Conservation (phyloP, 2,113 vertebrate genomes). For the Regulus satrapa region DNA sequence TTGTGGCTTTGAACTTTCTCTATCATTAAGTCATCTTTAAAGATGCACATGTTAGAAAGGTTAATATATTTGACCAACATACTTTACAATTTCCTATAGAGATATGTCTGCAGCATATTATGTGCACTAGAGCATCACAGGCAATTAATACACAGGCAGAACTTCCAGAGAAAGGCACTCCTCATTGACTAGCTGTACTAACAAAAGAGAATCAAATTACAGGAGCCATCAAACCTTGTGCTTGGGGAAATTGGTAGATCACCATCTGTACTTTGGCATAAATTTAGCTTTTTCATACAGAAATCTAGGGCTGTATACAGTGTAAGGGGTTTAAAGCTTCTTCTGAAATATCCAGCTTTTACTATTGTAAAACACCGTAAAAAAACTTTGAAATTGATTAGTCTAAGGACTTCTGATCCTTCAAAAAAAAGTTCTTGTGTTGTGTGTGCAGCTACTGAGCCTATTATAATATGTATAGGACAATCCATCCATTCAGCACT, state of each 20-base stretch:
- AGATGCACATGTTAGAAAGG: background rate
- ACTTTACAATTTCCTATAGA: background rate
- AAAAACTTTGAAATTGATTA: background rate
- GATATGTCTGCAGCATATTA: background rate
- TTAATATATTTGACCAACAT: background rate
- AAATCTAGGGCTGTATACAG: background rate
- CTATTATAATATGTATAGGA: background rate
- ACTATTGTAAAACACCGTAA: background rate
- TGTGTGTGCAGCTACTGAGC: background rate
- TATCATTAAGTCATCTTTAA: background rate
- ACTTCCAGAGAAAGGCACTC: slow-evolving; percentile 6
- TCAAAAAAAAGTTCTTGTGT: background rate
- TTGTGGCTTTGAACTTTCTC: background rate
- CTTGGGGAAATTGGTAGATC: background rate
- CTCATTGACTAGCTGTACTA: background rate
- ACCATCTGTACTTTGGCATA: background rate
- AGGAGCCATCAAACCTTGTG: background rate
- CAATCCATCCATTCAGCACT: background rate
- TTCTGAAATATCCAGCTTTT: background rate
- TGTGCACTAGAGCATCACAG: background rate
- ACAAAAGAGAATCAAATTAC: background rate
- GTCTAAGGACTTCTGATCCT: background rate
- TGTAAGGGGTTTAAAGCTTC: background rate
- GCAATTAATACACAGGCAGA: background rate
- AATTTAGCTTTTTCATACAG: background rate